Percentiles rank a stretch among this genome's conserved stretches.
Evolutionary conservation across 2,888 invertebrate species (phyloP).

Genomic region (Helicoverpa assulta): DNA sequence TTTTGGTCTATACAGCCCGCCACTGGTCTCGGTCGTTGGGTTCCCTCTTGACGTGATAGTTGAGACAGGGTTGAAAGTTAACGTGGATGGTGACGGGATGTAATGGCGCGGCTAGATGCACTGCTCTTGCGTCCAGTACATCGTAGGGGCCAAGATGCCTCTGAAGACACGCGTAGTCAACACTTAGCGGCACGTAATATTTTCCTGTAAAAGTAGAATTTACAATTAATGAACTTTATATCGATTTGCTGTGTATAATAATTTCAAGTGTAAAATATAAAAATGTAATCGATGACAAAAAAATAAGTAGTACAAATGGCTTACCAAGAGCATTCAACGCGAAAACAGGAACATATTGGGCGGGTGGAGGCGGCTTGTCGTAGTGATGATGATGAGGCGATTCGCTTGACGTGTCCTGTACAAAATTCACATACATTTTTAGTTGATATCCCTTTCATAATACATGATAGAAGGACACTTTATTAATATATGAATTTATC

Average conservation of each 20-base stretch:
- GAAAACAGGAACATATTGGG: constrained; percentile 94
- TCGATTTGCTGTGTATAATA: neutral
- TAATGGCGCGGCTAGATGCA: constrained; percentile 91
- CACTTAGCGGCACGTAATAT: constrained; percentile 96
- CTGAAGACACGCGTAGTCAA: constrained; percentile 93
- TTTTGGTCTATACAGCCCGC: constrained; percentile 67
- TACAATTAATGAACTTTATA: neutral
- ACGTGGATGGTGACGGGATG: constrained; percentile 97
- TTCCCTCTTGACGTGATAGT: constrained; percentile 83
- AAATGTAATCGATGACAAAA: too few species aligned
- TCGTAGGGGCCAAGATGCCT: constrained; percentile 92
- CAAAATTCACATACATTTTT: constrained; percentile 13
- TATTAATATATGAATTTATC: too few species aligned
- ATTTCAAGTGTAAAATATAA: neutral
- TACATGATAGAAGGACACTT: too few species aligned
- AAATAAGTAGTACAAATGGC: constrained; percentile 25
- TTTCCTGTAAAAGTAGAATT: constrained; percentile 73
- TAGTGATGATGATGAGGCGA: constrained; percentile 81
- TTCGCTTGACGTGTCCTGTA: constrained; percentile 85
- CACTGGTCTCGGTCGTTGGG: constrained; percentile 75
- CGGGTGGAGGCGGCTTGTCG: constrained; percentile 75
- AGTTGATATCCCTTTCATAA: neutral
- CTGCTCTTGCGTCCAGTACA: constrained; percentile 88
- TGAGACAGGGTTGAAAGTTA: constrained; percentile 91
- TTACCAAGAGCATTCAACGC: constrained; percentile 96